Evolutionary conservation across 2,113 vertebrate species (phyloP).

Genomic region (Miniopterus natalensis): DNA sequence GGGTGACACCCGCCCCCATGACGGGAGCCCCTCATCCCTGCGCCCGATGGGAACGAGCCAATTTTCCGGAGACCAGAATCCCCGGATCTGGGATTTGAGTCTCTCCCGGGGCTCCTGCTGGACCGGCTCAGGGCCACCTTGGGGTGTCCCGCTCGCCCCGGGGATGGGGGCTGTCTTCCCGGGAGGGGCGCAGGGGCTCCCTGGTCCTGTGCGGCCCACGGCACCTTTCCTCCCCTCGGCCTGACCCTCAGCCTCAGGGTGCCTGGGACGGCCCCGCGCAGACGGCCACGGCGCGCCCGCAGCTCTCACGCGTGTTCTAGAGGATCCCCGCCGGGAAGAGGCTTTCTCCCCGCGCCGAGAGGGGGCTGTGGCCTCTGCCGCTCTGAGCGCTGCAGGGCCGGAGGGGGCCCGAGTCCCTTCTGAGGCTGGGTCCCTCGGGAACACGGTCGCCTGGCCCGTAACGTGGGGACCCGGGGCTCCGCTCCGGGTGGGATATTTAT

Average conservation of each 20-base stretch:
- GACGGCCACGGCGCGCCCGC: neutral
- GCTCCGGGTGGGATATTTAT: constrained; percentile 76
- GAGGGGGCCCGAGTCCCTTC: neutral
- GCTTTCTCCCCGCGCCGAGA: neutral
- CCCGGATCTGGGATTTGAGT: neutral
- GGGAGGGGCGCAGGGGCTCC: neutral
- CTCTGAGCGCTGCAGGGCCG: rapidly evolving
- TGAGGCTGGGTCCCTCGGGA: neutral
- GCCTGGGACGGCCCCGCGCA: neutral
- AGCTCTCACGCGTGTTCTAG: rapidly evolving
- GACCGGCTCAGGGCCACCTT: neutral
- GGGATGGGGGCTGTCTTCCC: neutral
- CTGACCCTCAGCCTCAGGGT: rapidly evolving
- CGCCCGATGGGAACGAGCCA: neutral
- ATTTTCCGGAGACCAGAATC: neutral
- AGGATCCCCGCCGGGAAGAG: rapidly evolving
- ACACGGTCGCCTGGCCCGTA: neutral
- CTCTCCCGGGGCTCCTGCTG: neutral
- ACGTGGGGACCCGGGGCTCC: neutral
- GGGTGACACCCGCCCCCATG: rapidly evolving
- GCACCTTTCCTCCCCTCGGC: rapidly evolving
- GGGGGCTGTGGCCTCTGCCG: neutral
- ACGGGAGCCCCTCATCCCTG: rapidly evolving
- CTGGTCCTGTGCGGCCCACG: neutral
- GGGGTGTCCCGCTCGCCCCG: rapidly evolving